Evolutionary conservation across 53 echinoderm and acorn worm genomes (phyloP).

Genomic region (Holothuria scabra): DNA sequence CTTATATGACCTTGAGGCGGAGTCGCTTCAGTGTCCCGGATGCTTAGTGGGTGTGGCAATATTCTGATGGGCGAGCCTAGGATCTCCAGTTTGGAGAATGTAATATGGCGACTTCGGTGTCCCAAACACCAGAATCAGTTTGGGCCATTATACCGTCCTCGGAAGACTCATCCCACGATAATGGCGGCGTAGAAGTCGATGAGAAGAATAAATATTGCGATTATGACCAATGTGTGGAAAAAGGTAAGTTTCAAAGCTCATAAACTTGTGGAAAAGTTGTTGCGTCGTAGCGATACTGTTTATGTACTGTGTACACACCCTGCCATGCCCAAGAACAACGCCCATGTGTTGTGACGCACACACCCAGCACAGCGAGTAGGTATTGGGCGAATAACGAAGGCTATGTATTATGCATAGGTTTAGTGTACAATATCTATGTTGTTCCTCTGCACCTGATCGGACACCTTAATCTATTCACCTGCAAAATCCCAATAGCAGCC

Average conservation of each 20-base stretch:
- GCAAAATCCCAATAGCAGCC: no score
- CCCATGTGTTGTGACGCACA: constrained; percentile 42
- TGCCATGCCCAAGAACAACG: constrained; percentile 54
- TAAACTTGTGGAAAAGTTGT: constrained; percentile 31
- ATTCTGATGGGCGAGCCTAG: constrained; percentile 37
- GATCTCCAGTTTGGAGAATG: constrained; percentile 9
- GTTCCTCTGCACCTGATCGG: no score
- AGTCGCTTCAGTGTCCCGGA: constrained; percentile 41
- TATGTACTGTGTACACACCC: constrained; percentile 48
- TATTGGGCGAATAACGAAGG: no score
- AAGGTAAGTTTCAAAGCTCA: constrained; percentile 71
- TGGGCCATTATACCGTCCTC: constrained; percentile 47
- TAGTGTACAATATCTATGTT: no score
- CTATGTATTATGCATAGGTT: no score
- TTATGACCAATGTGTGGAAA: constrained; percentile 85
- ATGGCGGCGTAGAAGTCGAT: constrained; percentile 45
- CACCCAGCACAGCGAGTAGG: constrained; percentile 17
- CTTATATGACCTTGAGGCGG: constrained; percentile 45
- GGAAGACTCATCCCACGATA: constrained; percentile 42
- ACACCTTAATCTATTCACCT: no score
- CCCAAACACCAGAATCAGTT: constrained; percentile 57
- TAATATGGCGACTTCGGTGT: constrained; percentile 58
- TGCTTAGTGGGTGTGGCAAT: constrained; percentile 52
- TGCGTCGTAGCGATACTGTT: constrained; percentile 12
- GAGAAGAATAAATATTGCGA: constrained; percentile 92